Conservation (phyloP, 2,113 vertebrate genomes). For the Hippoglossus stenolepis region DNA sequence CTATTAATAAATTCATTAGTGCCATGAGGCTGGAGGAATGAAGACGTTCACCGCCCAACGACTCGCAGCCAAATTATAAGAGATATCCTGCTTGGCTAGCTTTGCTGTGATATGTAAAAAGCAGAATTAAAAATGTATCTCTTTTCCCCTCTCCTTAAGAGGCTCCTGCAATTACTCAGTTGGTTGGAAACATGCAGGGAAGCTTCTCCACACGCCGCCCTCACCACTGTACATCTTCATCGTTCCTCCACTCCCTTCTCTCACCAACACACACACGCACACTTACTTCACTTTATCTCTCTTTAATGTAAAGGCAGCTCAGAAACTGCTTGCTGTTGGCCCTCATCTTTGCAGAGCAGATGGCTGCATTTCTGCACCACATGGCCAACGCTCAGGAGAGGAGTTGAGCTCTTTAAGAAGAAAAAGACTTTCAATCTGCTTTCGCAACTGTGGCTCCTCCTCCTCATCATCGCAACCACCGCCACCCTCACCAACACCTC, state of each 20-base stretch:
- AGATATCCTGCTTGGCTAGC: conserved; percentile 59
- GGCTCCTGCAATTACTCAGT: conserved; percentile 57
- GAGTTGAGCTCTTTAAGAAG: conserved; percentile 73
- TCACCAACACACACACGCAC: conserved; percentile 26
- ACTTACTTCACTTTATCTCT: conserved; percentile 3
- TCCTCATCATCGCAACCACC: conserved; percentile 34
- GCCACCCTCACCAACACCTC: neutral
- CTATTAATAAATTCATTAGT: conserved; percentile 73
- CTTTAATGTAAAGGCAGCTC: conserved; percentile 46
- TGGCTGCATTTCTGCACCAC: conserved; percentile 74
- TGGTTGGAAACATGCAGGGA: conserved; percentile 24
- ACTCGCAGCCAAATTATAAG: conserved; percentile 63
- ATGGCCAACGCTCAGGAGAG: conserved; percentile 70
- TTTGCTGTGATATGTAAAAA: conserved; percentile 49
- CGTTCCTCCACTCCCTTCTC: conserved; percentile 6
- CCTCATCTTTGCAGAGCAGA: conserved; percentile 74
- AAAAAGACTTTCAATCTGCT: conserved; percentile 80
- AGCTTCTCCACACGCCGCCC: conserved; percentile 32
- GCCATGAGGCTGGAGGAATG: conserved; percentile 54
- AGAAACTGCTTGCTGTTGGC: conserved; percentile 56
- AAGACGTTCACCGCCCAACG: conserved; percentile 52
- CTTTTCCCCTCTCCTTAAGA: conserved; percentile 51
- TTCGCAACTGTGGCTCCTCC: conserved; percentile 66
- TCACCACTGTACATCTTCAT: conserved; percentile 27
- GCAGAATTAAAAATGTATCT: conserved; percentile 64